Evolutionary conservation across 2,888 invertebrate species (phyloP), one percentile per base, ranked within the genome.

Genomic region (Ptychoptera contaminata): DNA sequence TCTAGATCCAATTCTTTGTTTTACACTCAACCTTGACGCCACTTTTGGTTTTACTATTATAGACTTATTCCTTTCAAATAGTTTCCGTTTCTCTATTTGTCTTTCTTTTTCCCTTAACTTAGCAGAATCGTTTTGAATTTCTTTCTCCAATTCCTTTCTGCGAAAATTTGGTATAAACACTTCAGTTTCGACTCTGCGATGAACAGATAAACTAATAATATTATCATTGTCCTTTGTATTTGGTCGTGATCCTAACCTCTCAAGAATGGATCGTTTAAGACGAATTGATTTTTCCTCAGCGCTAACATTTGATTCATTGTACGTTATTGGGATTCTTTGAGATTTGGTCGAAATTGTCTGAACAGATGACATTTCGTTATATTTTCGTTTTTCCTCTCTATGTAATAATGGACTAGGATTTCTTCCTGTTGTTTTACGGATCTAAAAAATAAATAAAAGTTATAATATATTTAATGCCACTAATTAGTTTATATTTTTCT

Each of bases 201-300:
- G 56, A 16, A 54, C 57, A 6, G 52, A 57, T 40, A 57, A 49
- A 51, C 49, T 55, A 37, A 57, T 54, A 43, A 52, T 54, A 40
- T 47, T 51, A 37, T 48, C 44, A 42, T 37, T 48, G 37, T 49
- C 49, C 40, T 44, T 43, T 29, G 35, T 44, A 31, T 48, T 49
- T 29, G 52, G 44, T 46, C 58, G 60, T 47, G 62, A 58, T 1
- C 72, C 73, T 36, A 73, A 56, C 30, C 73, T 62, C 41, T 71
- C 68, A 47, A 68, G 61, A 14, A 71, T 62, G 0, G 73, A 67
- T 12, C 58, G 58, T 47, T 59, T 66, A n/a, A 8, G 11, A 12
- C 12, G n/a, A 35, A 8, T 35, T 2, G 9, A 9, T 42, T 35
- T 42, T 35, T 35, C 16, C 8, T 11, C n/a, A 12, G 8, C 16